Evolutionary conservation across 2,888 invertebrate genomes (phyloP).

Genomic region (Brenthis daphne): DNA sequence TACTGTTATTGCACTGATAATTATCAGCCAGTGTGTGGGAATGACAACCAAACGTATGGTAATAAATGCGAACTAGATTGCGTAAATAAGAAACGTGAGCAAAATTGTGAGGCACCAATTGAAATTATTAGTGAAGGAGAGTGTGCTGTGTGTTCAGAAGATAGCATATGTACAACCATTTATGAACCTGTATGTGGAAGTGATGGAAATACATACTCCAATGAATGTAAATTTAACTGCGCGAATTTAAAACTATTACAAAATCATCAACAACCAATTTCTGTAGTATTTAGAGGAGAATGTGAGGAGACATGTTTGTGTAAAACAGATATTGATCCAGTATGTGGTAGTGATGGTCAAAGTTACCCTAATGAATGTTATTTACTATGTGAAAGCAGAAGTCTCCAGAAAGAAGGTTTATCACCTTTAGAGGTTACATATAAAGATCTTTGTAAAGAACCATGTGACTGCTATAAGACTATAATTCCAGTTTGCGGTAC

Average conservation of each 20-base stretch:
- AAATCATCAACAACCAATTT: constrained; percentile 4
- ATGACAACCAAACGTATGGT: constrained; percentile 43
- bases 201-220: constrained; percentile 40
- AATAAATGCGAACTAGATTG: constrained; percentile 42
- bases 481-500: constrained; percentile 38
- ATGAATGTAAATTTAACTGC: constrained; percentile 36
- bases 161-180: constrained; percentile 30
- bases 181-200: constrained; percentile 41
- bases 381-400: constrained; percentile 36
- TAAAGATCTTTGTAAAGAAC: constrained; percentile 25
- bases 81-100: constrained; percentile 29
- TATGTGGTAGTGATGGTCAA: constrained; percentile 41
- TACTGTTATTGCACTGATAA: constrained; percentile 32
- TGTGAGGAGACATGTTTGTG: constrained; percentile 33
- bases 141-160: constrained; percentile 34
- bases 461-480: constrained; percentile 35
- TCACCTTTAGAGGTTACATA: constrained; percentile 25
- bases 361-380: constrained; percentile 39
- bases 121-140: constrained; percentile 40
- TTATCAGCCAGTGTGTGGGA: constrained; percentile 46
- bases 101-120: constrained; percentile 2
- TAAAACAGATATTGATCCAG: constrained; percentile 29
- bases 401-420: constrained; percentile 18
- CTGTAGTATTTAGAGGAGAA: constrained; percentile 22
- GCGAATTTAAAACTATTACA: constrained; percentile 25